Evolutionary conservation across 2,888 invertebrate species (phyloP).

Genomic region (Leptinotarsa haldemani): DNA sequence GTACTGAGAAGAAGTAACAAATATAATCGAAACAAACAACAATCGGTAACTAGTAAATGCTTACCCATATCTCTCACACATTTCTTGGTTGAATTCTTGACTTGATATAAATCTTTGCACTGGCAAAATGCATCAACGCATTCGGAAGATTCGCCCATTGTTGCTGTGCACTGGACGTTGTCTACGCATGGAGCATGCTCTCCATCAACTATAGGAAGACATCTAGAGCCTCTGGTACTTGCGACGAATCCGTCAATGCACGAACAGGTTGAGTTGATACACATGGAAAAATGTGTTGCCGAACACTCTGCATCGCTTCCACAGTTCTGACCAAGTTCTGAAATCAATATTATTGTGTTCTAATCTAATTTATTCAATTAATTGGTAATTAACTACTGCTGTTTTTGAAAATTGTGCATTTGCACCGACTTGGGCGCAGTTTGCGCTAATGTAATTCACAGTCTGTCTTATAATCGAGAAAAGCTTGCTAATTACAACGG

Average conservation of each 20-base stretch:
- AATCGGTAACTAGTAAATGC: conserved; percentile 22
- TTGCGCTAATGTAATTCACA: too few species aligned
- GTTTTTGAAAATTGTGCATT: too few species aligned
- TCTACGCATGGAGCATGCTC: conserved; percentile 52
- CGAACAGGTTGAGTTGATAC: conserved; percentile 50
- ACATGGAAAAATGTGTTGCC: conserved; percentile 46
- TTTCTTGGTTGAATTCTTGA: conserved; percentile 48
- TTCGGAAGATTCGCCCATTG: conserved; percentile 50
- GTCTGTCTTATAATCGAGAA: too few species aligned
- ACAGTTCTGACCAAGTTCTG: conserved; percentile 56
- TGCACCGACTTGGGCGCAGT: too few species aligned
- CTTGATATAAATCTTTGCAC: conserved; percentile 55
- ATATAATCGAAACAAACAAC: too few species aligned
- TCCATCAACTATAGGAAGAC: conserved; percentile 52
- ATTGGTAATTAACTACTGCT: too few species aligned
- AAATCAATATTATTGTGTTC: conserved; percentile 33
- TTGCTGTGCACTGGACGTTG: conserved; percentile 53
- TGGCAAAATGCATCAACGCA: conserved; percentile 54
- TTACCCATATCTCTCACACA: conserved; percentile 56
- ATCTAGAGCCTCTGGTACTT: conserved; percentile 41
- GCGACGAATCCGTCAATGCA: conserved; percentile 52
- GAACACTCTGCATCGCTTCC: conserved; percentile 52
- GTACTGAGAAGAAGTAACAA: conserved; percentile 49
- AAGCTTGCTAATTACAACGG: too few species aligned
- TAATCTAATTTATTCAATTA: not conserved